Evolutionary conservation across 2,113 vertebrate genomes (phyloP).

Genomic region (Sander vitreus): DNA sequence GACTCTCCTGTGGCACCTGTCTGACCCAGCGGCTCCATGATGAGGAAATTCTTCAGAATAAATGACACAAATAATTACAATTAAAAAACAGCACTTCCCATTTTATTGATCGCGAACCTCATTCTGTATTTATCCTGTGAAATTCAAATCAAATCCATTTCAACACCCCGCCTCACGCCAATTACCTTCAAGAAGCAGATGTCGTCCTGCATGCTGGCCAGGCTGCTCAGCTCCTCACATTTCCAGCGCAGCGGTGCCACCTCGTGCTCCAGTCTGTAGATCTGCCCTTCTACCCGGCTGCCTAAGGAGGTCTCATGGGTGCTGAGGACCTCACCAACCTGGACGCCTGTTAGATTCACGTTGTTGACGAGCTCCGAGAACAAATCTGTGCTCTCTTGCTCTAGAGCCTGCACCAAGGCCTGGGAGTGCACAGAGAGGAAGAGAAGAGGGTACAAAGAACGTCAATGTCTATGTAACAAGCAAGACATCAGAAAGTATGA

Average conservation of each 20-base stretch:
- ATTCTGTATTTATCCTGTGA: background rate
- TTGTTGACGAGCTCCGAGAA: conserved; percentile 67
- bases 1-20: conserved; percentile 10
- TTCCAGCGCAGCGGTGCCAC: conserved; percentile 68
- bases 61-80: conserved; percentile 7
- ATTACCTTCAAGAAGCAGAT: conserved; percentile 80
- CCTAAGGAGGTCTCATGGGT: conserved; percentile 64
- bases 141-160: background rate
- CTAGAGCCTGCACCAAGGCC: conserved; percentile 75
- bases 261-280: conserved; percentile 78
- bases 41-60: conserved; percentile 70
- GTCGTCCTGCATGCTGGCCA: conserved; percentile 74
- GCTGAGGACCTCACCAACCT: conserved; percentile 71
- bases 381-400: conserved; percentile 69
- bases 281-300: conserved; percentile 60
- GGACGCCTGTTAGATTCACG: conserved; percentile 64
- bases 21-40: conserved; percentile 40
- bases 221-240: conserved; percentile 70
- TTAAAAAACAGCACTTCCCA: background rate
- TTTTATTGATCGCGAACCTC: background rate
- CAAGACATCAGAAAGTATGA: background rate
- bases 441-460: background rate
- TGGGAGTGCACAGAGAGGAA: conserved; percentile 19
- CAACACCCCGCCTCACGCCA: background rate
- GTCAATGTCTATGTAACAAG: background rate